Evolutionary conservation across 2,888 invertebrate genomes (phyloP), one percentile per base, ranked within the genome.

Genomic region (Netelia inedita): DNA sequence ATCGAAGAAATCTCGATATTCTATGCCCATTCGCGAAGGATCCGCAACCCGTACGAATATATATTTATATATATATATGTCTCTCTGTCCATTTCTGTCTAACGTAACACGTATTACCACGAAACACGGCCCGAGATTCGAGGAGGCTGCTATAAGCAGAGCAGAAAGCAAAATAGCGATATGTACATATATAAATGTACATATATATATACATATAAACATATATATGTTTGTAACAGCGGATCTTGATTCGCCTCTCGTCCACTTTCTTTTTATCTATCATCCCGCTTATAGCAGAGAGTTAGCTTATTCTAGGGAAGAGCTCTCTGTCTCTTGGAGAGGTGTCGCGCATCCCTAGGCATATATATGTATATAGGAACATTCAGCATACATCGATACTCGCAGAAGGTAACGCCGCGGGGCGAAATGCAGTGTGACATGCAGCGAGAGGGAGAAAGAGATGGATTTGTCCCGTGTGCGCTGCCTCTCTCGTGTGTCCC

Each of bases 181-280:
- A 16, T 10, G 28, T 3, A 16, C 16, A 74, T 16, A 35, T 53
- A 65, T 41, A 19, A 8, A 66, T 50, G 21, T 61, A 68, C 23
- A 35, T 57, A 57, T 46, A 74, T 73, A n/a, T 76, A n/a, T n/a
- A 65, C 21, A 19, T 14, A 66, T 50, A 35, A 55, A 68, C 23
- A 35, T 57, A 57, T 46, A 74, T 73, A n/a, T 76, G 55, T 78
- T 28, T 65, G 75, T 68, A 46, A 11, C 59, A 28, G 59, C 82
- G 74, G 71, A 85, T 85, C 84, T 85, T 74, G 82, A 85, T 82
- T 82, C 79, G 41, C 72, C n/a, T 72, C 81, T 84, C 84, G 84
- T 84, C 72, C 79, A 79, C 85, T 85, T 85, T 82, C 85, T 82
- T 85, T 79, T 82, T 75, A 82, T 82, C 82, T 69, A 81, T 78